Evolutionary conservation across 2,888 invertebrate genomes (phyloP).

Genomic region (Athalia rosae): DNA sequence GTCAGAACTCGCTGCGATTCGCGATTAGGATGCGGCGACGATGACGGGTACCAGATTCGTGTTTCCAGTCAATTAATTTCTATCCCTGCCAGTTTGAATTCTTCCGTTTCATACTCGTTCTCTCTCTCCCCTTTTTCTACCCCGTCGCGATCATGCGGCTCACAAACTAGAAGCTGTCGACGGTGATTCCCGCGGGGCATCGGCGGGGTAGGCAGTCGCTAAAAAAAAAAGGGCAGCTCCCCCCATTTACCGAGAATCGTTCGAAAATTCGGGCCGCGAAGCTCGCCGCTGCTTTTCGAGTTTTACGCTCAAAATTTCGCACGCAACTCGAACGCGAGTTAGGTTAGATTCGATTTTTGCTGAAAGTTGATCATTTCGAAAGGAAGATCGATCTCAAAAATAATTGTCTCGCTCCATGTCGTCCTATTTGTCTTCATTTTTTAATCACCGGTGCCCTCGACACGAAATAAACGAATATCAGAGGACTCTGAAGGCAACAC

Average conservation of each 20-base stretch:
- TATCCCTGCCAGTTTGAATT: background rate
- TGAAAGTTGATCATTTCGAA: background rate
- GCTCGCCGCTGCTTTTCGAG: conserved; percentile 21
- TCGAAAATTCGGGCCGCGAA: background rate
- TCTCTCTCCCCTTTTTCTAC: background rate
- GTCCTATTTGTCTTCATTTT: no score
- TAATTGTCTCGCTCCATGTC: background rate
- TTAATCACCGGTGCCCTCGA: no score
- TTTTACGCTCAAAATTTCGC: conserved; percentile 13
- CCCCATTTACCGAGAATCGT: background rate
- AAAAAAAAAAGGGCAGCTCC: conserved; percentile 28
- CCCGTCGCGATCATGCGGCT: no score
- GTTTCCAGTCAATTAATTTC: conserved; percentile 43
- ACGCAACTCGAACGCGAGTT: no score
- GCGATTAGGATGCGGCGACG: conserved; percentile 1
- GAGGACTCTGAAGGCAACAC: background rate
- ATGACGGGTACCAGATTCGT: conserved; percentile 38
- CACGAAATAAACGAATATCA: no score
- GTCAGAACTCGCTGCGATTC: background rate
- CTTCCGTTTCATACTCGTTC: background rate
- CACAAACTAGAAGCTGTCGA: conserved; percentile 39
- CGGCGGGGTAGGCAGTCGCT: background rate
- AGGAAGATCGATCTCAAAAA: background rate
- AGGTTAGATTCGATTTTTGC: no score
- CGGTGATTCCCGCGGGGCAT: conserved; percentile 43